Percentiles rank a stretch among this genome's conserved stretches.
Evolutionary conservation across 2,888 invertebrate genomes (phyloP).

Genomic region (Lithosia quadra): DNA sequence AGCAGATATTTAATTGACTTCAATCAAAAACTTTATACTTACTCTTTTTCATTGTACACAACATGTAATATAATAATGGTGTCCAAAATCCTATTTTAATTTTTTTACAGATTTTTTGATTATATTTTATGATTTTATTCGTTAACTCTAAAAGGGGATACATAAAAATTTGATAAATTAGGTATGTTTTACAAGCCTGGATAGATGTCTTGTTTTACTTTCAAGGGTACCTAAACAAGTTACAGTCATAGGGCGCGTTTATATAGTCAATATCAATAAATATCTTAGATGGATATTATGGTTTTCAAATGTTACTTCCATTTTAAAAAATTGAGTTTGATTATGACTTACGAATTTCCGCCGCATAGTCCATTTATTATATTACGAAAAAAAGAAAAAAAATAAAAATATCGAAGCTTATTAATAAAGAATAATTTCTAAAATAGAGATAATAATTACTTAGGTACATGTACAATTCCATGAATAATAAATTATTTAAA

Average conservation of each 20-base stretch:
- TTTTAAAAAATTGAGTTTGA: not conserved
- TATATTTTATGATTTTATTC: not conserved
- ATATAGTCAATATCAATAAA: not conserved
- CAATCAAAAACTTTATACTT: constrained; percentile 20
- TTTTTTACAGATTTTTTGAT: not conserved
- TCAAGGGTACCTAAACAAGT: no score
- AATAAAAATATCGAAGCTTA: not conserved
- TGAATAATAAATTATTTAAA: not conserved
- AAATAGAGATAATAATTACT: not conserved
- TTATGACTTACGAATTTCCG: not conserved
- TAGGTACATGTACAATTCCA: not conserved
- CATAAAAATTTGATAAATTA: not conserved
- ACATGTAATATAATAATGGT: not conserved
- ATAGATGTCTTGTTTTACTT: no score
- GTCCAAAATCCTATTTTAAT: not conserved
- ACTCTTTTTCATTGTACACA: not conserved
- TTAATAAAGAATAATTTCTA: not conserved
- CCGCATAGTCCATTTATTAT: not conserved
- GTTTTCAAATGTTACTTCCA: not conserved
- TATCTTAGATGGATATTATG: no score
- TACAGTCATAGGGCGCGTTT: not conserved
- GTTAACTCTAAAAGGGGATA: not conserved
- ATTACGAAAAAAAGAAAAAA: not conserved
- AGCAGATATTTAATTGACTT: constrained; percentile 43
- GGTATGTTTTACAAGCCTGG: not conserved